Evolutionary conservation across 2,113 vertebrate genomes (phyloP).

Genomic region (Seriola aureovittata): DNA sequence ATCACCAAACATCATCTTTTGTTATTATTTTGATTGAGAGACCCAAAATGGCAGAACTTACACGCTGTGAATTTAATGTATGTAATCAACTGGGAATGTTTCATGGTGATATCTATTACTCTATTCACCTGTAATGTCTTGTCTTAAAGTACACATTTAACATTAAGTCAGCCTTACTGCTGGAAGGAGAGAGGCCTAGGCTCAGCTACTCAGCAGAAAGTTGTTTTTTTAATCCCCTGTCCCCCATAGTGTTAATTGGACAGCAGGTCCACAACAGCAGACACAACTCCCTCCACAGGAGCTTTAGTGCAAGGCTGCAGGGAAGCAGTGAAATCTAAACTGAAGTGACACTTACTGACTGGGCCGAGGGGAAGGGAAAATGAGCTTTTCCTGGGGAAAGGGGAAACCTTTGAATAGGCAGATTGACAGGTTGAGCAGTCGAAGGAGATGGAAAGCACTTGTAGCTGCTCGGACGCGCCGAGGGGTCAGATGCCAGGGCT

Average conservation of each 20-base stretch:
- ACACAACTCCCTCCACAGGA: slow-evolving; percentile 61
- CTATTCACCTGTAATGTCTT: too few species aligned
- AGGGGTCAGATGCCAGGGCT: slow-evolving; percentile 71
- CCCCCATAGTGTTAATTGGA: slow-evolving; percentile 75
- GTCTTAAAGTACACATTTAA: neutral
- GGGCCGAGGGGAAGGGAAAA: slow-evolving; percentile 71
- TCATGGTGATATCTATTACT: too few species aligned
- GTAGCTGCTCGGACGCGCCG: slow-evolving; percentile 66
- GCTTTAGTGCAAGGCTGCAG: slow-evolving; percentile 63
- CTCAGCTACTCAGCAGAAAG: slow-evolving; percentile 22
- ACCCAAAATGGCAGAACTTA: too few species aligned
- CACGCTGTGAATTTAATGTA: too few species aligned
- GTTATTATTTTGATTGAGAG: too few species aligned
- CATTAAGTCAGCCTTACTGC: neutral
- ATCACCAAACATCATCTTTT: too few species aligned
- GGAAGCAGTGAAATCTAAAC: slow-evolving; percentile 78
- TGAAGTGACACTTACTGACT: slow-evolving; percentile 81
- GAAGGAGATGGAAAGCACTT: slow-evolving; percentile 80
- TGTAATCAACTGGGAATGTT: too few species aligned
- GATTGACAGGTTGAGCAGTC: slow-evolving; percentile 80
- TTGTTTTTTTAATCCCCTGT: slow-evolving; percentile 61
- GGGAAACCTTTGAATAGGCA: slow-evolving; percentile 77
- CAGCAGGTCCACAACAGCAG: slow-evolving; percentile 55
- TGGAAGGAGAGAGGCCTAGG: neutral
- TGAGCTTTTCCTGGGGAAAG: slow-evolving; percentile 74